These are phyloP conservation scores for Bos javanicus DNA, from an alignment of 2,113 vertebrate species.

Conservation along the genomic window DNA sequence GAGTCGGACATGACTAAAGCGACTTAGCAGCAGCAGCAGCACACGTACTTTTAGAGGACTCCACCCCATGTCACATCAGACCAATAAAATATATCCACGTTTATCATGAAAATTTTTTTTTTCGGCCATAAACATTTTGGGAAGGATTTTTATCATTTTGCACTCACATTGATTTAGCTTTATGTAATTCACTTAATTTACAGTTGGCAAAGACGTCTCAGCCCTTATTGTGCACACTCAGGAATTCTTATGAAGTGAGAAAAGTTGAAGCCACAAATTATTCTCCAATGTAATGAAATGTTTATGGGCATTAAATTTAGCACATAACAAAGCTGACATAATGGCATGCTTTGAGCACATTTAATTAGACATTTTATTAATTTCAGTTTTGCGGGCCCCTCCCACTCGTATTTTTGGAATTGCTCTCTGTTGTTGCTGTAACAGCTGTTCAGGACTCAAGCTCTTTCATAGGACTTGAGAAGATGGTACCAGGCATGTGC, in stretches of 20 bases:
- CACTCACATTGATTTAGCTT: not conserved
- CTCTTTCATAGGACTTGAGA: not conserved
- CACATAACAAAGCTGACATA: not conserved
- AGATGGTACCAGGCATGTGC: fast-evolving
- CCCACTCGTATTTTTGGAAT: fast-evolving
- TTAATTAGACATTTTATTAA: not conserved
- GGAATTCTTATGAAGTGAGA: not conserved
- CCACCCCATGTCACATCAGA: not conserved
- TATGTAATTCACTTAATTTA: not conserved
- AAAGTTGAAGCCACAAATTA: not conserved
- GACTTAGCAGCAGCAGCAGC: too few species aligned
- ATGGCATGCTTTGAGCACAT: not conserved
- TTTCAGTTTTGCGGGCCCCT: not conserved
- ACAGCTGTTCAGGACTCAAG: not conserved
- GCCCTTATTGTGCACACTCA: not conserved
- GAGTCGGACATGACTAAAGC: too few species aligned
- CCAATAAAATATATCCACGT: not conserved
- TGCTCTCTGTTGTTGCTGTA: too few species aligned
- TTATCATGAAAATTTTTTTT: not conserved
- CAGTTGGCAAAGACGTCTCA: not conserved
- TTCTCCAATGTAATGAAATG: not conserved
- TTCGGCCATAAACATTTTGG: not conserved
- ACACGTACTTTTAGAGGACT: not conserved
- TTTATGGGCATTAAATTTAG: not conserved
- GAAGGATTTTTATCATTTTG: not conserved